These are phyloP conservation scores for Brenthis ino DNA, from an alignment of 2,888 invertebrate species.

Conservation along the genomic window DNA sequence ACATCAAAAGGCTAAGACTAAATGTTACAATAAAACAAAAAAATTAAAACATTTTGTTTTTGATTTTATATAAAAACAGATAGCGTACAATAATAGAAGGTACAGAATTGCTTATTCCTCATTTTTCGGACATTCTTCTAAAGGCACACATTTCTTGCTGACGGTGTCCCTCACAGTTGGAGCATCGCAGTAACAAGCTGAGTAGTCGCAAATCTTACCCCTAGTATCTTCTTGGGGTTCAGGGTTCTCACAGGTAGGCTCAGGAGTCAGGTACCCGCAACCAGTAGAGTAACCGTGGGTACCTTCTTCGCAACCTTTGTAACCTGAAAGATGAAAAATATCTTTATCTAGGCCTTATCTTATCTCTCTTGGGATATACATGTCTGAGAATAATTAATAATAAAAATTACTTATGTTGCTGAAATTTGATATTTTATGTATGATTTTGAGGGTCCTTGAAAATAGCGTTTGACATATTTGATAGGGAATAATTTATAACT, in stretches of 20 bases:
- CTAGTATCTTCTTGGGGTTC: not conserved
- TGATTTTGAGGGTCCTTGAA: too few species aligned
- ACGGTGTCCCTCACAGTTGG: conserved; percentile 56
- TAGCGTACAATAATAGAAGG: not conserved
- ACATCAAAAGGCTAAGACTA: too few species aligned
- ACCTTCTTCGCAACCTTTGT: not conserved
- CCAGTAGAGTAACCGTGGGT: not conserved
- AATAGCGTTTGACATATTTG: too few species aligned
- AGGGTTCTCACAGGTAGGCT: not conserved
- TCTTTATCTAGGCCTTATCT: too few species aligned
- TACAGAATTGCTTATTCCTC: not conserved
- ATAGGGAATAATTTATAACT: too few species aligned
- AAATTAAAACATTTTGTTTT: too few species aligned
- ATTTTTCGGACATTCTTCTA: conserved; percentile 51
- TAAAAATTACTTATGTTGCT: too few species aligned
- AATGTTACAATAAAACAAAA: too few species aligned
- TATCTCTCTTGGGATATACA: too few species aligned
- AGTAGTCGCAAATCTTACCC: conserved; percentile 49
- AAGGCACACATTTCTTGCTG: conserved; percentile 50
- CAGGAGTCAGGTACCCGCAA: not conserved
- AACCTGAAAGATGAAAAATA: not conserved
- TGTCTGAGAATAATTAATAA: too few species aligned
- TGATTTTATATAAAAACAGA: too few species aligned
- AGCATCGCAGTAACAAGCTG: conserved; percentile 57
- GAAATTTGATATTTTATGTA: too few species aligned